phyloP scores from a whole-genome alignment of 2,113 vertebrate species.

The Cochlearius cochlearius region DNA sequence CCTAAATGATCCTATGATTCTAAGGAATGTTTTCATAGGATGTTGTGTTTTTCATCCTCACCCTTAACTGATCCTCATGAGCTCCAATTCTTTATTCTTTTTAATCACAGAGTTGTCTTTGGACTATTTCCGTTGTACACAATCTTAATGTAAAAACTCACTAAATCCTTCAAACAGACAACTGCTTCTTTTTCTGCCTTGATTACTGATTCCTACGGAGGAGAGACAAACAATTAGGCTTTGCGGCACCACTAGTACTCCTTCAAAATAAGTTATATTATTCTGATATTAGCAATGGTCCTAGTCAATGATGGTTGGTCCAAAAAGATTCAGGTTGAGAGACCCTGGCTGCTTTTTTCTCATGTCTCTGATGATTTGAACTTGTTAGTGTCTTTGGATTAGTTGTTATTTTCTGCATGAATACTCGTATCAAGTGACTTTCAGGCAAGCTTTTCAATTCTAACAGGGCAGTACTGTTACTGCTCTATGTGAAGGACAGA shows the following conservation, averaged over 20 bases:
- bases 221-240: not conserved
- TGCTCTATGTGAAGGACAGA: not conserved
- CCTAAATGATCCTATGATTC: no score
- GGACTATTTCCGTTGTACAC: not conserved
- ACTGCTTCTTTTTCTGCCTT: not conserved
- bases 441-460: not conserved
- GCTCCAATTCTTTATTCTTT: not conserved
- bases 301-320: not conserved
- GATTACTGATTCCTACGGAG: not conserved
- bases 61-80: not conserved
- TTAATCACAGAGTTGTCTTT: not conserved
- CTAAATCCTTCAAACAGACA: not conserved
- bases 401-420: not conserved
- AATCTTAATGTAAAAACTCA: not conserved
- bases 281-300: not conserved
- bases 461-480: not conserved
- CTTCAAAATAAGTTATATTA: not conserved
- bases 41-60: not conserved
- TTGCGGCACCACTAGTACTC: not conserved
- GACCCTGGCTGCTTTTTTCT: not conserved
- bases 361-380: not conserved
- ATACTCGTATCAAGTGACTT: not conserved
- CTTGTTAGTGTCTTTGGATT: not conserved
- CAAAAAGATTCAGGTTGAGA: not conserved
- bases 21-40: not conserved